Evolutionary conservation across 2,797 vertebrate genomes (phyloP).

Genomic region (Typhlichthys subterraneus): DNA sequence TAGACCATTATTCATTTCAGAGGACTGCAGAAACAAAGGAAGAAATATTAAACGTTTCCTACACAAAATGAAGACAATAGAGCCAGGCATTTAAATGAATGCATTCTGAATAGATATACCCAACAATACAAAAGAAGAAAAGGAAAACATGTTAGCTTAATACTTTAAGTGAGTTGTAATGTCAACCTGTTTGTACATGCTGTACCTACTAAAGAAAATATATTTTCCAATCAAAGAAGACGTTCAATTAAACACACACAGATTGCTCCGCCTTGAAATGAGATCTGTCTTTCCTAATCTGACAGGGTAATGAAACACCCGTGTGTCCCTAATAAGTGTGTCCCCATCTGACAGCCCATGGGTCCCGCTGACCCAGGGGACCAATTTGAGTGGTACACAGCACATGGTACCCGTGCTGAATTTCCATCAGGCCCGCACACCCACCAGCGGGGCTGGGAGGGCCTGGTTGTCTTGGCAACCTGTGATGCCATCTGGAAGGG

Average conservation of each 20-base stretch:
- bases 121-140: not conserved
- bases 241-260: slow-evolving; percentile 18
- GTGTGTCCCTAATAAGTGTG: slow-evolving; percentile 73
- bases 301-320: slow-evolving; percentile 76
- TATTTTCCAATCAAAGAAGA: not conserved
- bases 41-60: too few species aligned
- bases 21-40: too few species aligned
- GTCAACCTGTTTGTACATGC: not conserved
- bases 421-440: slow-evolving; percentile 44
- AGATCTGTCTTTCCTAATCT: slow-evolving; percentile 52
- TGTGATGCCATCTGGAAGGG: slow-evolving; percentile 77
- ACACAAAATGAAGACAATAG: too few species aligned
- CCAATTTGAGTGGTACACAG: slow-evolving; percentile 76
- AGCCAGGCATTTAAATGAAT: too few species aligned
- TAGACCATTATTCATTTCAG: too few species aligned
- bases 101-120: too few species aligned
- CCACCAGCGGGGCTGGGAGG: slow-evolving; percentile 23
- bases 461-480: slow-evolving; percentile 78
- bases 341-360: slow-evolving; percentile 72
- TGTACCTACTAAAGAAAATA: not conserved
- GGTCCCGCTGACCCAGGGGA: slow-evolving; percentile 75
- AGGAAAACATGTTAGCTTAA: not conserved
- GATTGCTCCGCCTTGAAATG: slow-evolving; percentile 41
- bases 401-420: slow-evolving; percentile 71
- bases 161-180: not conserved